These are phyloP conservation scores for Caenorhabditis uteleia DNA, from an alignment of 2,888 invertebrate species.

Conservation along the genomic window DNA sequence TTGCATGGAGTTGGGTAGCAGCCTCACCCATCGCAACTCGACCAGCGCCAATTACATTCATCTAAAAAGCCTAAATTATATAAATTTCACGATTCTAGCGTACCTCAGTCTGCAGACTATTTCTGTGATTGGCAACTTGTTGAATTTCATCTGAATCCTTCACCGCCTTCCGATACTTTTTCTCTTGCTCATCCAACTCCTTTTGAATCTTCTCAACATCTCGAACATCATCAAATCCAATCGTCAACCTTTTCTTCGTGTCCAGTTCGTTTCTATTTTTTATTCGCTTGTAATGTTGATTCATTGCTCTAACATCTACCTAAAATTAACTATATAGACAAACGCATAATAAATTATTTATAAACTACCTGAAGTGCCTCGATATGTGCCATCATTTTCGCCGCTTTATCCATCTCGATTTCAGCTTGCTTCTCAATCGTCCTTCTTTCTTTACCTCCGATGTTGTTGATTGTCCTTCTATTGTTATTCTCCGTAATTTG, in stretches of 20 bases:
- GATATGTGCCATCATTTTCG: no score
- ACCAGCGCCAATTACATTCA: conserved; percentile 29
- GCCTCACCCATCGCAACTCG: conserved; percentile 35
- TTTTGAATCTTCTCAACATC: conserved; percentile 6
- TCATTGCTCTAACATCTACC: conserved; percentile 42
- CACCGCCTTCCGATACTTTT: conserved; percentile 9
- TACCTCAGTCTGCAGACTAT: conserved; percentile 15
- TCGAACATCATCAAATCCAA: not conserved
- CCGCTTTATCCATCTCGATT: no score
- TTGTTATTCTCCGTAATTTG: no score
- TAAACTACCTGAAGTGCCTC: no score
- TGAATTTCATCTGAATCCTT: conserved; percentile 22
- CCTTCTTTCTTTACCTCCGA: conserved; percentile 2
- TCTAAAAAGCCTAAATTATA: no score
- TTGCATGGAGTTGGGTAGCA: conserved; percentile 30
- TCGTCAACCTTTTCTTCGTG: not conserved
- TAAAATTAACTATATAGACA: conserved; percentile 15
- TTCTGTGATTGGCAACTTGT: conserved; percentile 7
- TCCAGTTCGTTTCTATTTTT: conserved; percentile 2
- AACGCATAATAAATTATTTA: no score
- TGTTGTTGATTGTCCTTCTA: conserved; percentile 2
- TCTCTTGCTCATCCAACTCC: conserved; percentile 14
- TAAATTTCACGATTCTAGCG: no score
- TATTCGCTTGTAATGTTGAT: conserved; percentile 14
- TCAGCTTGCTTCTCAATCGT: no score